A percentile compares a stretch with the other conserved stretches of the same genome.
phyloP scores from a whole-genome alignment of 2,797 vertebrate genomes.

The Onychomys leucogaster region DNA sequence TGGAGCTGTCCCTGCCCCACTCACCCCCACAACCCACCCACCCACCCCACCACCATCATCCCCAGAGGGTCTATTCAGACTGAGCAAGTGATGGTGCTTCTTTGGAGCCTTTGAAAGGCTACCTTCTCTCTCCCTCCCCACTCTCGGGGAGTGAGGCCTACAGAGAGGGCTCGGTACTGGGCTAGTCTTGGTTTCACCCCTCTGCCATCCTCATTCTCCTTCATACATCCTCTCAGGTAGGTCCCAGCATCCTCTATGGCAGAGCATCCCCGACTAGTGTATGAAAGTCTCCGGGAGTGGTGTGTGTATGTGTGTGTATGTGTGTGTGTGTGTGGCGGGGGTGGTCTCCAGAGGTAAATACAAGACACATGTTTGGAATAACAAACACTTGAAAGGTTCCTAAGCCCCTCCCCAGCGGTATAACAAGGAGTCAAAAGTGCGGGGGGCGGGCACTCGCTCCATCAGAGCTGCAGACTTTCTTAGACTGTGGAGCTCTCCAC shows the following conservation, averaged over 20 bases:
- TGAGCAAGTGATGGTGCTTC: neutral
- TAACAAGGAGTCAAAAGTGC: neutral
- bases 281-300: neutral
- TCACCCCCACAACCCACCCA: no score
- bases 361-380: neutral
- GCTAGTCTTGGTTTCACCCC: neutral
- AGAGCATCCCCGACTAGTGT: neutral
- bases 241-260: neutral
- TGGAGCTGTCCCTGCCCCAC: neutral
- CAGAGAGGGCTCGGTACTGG: fast-evolving
- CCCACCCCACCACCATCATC: no score
- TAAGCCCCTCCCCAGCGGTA: neutral
- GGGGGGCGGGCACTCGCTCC: fast-evolving
- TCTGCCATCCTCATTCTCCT: neutral
- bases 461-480: neutral
- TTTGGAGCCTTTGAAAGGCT: neutral
- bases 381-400: neutral
- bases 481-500: neutral
- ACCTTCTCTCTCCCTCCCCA: neutral
- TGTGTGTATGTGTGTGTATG: no score
- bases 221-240: neutral
- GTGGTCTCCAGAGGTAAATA: no score
- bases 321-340: no score
- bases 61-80: no score
- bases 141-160: no score